A percentile compares a stretch with the other conserved stretches of the same genome.
phyloP scores from a whole-genome alignment of 2,113 vertebrate genomes.

The Tyrannus savana region DNA sequence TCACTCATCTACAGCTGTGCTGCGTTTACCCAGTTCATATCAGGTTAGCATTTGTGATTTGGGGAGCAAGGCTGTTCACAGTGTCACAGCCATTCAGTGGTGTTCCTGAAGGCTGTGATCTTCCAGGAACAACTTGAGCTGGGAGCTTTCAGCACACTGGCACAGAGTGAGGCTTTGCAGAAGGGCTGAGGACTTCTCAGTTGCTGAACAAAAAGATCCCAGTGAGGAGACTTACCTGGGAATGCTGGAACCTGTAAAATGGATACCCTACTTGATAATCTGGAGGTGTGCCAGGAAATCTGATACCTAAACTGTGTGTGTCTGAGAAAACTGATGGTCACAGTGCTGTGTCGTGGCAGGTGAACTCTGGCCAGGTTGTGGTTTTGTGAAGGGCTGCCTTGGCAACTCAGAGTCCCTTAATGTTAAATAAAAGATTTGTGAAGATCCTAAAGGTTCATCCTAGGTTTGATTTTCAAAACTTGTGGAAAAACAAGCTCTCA shows the following conservation, averaged over 20 bases:
- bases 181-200: background rate
- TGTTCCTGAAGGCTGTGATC: too few relatives aligned
- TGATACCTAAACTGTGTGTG: fast-evolving
- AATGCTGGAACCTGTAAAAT: background rate
- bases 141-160: background rate
- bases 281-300: background rate
- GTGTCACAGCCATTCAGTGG: fast-evolving
- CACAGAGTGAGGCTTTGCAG: background rate
- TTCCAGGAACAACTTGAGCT: background rate
- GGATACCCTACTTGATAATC: fast-evolving
- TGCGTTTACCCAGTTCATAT: fast-evolving
- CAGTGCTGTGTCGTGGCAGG: background rate
- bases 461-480: background rate
- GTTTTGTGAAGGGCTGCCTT: background rate
- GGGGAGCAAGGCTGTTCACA: background rate
- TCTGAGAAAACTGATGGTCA: fast-evolving
- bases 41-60: fast-evolving
- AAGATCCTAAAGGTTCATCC: background rate
- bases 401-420: background rate
- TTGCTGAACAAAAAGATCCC: background rate
- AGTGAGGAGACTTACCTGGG: too few relatives aligned
- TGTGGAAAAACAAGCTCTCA: background rate
- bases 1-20: fast-evolving
- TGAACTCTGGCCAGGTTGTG: background rate
- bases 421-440: background rate